Conservation (phyloP, 2,797 vertebrate genomes). For the Notolepis coatsorum region DNA sequence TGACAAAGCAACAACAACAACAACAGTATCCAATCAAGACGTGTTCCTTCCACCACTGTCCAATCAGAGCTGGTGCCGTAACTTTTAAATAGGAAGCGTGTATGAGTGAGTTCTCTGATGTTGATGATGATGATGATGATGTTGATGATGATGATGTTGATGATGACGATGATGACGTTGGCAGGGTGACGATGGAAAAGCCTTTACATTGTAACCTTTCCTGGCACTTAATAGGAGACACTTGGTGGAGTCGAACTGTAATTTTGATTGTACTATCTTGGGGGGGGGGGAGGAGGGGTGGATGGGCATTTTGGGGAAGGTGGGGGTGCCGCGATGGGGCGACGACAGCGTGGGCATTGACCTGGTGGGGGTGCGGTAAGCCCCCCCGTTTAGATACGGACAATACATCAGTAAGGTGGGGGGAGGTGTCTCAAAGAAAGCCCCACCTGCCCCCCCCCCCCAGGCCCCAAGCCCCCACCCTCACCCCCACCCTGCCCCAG, state of each 20-base stretch:
- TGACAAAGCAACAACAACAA: slow-evolving; percentile 6
- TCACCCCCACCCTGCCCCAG: slow-evolving; percentile 5
- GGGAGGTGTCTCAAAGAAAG: slow-evolving; percentile 20
- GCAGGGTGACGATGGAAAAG: slow-evolving; percentile 48
- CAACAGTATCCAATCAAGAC: slow-evolving; percentile 29
- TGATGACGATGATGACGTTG: slow-evolving; percentile 31
- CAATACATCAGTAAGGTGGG: slow-evolving; percentile 13
- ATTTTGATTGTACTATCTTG: slow-evolving; percentile 69
- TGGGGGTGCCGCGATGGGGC: not conserved
- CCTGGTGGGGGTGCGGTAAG: not conserved
- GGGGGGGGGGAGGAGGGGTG: slow-evolving; percentile 50
- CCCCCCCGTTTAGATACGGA: slow-evolving; percentile 35
- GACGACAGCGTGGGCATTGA: not conserved
- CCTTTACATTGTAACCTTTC: slow-evolving; percentile 51
- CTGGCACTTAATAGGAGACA: slow-evolving; percentile 55
- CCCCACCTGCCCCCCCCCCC: slow-evolving; percentile 6
- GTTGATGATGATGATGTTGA: slow-evolving; percentile 25
- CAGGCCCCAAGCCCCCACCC: slow-evolving; percentile 26
- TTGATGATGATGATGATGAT: slow-evolving; percentile 21
- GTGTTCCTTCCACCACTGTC: slow-evolving; percentile 21
- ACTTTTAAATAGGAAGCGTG: slow-evolving; percentile 26
- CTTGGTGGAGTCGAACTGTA: slow-evolving; percentile 58
- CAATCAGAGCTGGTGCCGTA: slow-evolving; percentile 37
- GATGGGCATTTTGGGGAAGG: slow-evolving; percentile 21
- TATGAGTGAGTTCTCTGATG: slow-evolving; percentile 21